phyloP scores from a whole-genome alignment of 2,113 vertebrate species.

The Sceloporus undulatus region DNA sequence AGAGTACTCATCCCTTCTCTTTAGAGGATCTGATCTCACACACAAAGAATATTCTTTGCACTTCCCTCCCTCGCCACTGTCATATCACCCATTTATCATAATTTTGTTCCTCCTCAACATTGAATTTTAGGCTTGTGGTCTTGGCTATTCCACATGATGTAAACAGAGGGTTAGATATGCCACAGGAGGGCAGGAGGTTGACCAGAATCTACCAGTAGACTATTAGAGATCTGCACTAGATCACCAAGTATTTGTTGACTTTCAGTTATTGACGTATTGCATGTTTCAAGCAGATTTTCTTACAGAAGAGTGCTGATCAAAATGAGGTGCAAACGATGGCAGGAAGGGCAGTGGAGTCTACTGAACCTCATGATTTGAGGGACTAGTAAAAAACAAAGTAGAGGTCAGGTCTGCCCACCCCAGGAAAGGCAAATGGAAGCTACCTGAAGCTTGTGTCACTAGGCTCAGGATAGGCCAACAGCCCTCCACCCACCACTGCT shows the following conservation, averaged over 20 bases:
- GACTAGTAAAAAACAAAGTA: too few relatives aligned
- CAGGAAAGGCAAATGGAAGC: too few relatives aligned
- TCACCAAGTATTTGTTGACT: not conserved
- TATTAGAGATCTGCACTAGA: not conserved
- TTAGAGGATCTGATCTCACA: not conserved
- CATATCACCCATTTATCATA: too few relatives aligned
- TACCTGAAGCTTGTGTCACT: too few relatives aligned
- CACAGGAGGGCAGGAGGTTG: not conserved
- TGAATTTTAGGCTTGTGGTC: not conserved
- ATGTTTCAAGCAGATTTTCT: too few relatives aligned
- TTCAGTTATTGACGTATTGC: not conserved
- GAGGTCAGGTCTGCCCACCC: too few relatives aligned
- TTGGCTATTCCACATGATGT: not conserved
- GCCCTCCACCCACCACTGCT: too few relatives aligned
- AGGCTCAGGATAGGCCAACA: too few relatives aligned
- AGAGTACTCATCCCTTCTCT: not conserved
- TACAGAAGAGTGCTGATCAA: too few relatives aligned
- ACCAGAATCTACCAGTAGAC: not conserved
- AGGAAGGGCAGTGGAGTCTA: too few relatives aligned
- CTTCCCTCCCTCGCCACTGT: not conserved
- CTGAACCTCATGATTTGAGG: too few relatives aligned
- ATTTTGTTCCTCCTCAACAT: not conserved
- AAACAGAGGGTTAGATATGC: not conserved
- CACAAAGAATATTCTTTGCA: not conserved
- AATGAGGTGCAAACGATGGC: too few relatives aligned